Percentiles rank a stretch among this genome's conserved stretches.
Conservation (phyloP, 2,113 vertebrate genomes). For the Drymodes brunneopygia region DNA sequence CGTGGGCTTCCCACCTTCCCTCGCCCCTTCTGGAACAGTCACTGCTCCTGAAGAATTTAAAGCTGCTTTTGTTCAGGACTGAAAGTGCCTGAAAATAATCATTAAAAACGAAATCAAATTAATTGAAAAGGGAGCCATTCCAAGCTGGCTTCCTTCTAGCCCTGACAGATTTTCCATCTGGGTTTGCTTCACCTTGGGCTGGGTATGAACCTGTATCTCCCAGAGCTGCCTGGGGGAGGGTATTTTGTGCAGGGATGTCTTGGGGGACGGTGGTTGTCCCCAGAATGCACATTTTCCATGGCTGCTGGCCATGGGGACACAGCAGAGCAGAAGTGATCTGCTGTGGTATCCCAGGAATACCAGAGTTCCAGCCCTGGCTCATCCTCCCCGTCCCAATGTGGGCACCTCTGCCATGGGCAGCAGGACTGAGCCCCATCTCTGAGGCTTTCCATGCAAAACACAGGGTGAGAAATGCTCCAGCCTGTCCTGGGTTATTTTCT, state of each 20-base stretch:
- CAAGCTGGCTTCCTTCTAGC: neutral
- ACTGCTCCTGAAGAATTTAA: neutral
- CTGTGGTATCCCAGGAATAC: accelerated
- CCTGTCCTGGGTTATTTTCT: neutral
- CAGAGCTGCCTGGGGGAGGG: neutral
- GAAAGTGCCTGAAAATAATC: neutral
- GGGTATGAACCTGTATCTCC: neutral
- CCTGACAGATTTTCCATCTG: neutral
- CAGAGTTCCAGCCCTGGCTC: neutral
- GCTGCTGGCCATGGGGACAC: neutral
- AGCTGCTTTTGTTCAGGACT: slow-evolving; percentile 37
- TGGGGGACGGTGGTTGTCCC: neutral
- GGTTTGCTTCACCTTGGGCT: neutral
- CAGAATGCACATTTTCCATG: accelerated
- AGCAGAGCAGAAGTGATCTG: neutral
- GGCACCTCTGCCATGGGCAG: too few relatives aligned
- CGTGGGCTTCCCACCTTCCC: slow-evolving; percentile 3
- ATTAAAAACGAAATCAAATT: slow-evolving; percentile 10
- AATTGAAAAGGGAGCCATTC: neutral
- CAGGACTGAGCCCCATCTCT: neutral
- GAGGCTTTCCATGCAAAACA: neutral
- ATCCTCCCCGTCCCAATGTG: accelerated
- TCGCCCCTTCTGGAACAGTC: neutral
- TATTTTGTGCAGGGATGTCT: neutral
- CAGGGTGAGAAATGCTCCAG: neutral